These are phyloP conservation scores for Trypoxylus dichotomus DNA, from an alignment of 1,140 invertebrate species.

Conservation along the genomic window DNA sequence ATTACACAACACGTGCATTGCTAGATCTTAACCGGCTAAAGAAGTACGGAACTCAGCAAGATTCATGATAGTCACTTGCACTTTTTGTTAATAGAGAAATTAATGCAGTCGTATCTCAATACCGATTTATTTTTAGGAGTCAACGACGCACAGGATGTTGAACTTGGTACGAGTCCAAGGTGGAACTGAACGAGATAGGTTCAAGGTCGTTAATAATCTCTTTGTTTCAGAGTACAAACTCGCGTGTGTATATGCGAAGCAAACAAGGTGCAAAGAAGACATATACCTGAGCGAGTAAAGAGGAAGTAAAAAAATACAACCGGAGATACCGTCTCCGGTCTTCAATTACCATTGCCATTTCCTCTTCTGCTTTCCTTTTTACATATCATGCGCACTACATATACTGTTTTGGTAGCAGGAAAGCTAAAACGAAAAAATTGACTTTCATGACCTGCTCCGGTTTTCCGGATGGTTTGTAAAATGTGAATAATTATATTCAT, in stretches of 20 bases:
- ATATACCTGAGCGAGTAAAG: background rate
- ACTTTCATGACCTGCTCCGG: too few species aligned
- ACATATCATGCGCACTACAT: background rate
- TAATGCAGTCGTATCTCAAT: background rate
- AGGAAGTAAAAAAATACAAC: constrained; percentile 10
- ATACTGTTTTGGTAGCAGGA: too few species aligned
- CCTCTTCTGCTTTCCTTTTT: constrained; percentile 7
- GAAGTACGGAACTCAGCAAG: too few species aligned
- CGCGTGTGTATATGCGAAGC: background rate
- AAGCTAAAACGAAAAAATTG: too few species aligned
- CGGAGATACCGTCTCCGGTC: constrained; percentile 12
- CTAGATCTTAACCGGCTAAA: too few species aligned
- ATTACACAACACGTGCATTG: too few species aligned
- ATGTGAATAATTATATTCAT: too few species aligned
- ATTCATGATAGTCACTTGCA: background rate
- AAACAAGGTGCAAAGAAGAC: constrained; percentile 9
- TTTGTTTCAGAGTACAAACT: background rate
- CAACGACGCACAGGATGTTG: background rate
- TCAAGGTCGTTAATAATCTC: constrained; percentile 10
- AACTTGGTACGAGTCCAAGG: constrained; percentile 19
- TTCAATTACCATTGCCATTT: background rate
- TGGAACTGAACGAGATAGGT: constrained; percentile 13
- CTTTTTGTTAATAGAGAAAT: constrained; percentile 16
- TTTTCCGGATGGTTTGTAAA: too few species aligned
- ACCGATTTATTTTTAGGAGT: constrained; percentile 19